Percentiles rank a stretch among this genome's conserved stretches.
Evolutionary conservation across 1,140 invertebrate genomes (phyloP).

Genomic region (Cydia strobilella): DNA sequence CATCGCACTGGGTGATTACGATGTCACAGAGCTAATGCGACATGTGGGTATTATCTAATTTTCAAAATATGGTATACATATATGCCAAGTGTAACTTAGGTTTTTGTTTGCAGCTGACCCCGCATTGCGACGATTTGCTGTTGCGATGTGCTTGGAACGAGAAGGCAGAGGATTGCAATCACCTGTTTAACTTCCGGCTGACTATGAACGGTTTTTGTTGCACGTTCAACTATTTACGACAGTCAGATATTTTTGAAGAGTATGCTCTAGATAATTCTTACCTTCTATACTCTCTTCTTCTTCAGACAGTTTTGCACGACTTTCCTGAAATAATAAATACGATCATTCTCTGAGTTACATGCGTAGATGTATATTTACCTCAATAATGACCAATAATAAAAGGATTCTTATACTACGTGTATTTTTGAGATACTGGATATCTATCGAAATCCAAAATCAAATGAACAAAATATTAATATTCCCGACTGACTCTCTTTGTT

Average conservation of each 20-base stretch:
- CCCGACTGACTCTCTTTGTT: conserved; percentile 19
- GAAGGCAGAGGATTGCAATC: conserved; percentile 65
- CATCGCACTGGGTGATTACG: conserved; percentile 61
- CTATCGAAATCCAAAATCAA: background rate
- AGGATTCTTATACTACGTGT: too few relatives aligned
- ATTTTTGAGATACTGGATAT: too few relatives aligned
- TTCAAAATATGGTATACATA: background rate
- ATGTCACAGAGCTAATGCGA: conserved; percentile 71
- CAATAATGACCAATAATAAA: too few relatives aligned
- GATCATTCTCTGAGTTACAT: too few relatives aligned
- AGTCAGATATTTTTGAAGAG: conserved; percentile 65
- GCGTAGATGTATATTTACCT: too few relatives aligned
- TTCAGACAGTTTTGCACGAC: too few relatives aligned
- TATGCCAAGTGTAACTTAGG: conserved; percentile 1
- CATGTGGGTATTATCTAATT: conserved; percentile 49
- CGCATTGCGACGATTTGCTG: conserved; percentile 78
- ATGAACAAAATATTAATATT: background rate
- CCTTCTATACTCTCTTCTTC: background rate
- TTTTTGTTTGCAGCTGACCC: conserved; percentile 66
- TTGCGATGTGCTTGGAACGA: conserved; percentile 81
- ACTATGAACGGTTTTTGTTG: conserved; percentile 82
- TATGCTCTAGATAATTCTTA: conserved; percentile 41
- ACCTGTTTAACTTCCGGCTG: conserved; percentile 79
- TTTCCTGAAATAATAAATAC: too few relatives aligned
- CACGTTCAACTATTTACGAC: conserved; percentile 81